Conservation (phyloP, 2,888 invertebrate species). For the Mesopsocus fuscifrons region DNA sequence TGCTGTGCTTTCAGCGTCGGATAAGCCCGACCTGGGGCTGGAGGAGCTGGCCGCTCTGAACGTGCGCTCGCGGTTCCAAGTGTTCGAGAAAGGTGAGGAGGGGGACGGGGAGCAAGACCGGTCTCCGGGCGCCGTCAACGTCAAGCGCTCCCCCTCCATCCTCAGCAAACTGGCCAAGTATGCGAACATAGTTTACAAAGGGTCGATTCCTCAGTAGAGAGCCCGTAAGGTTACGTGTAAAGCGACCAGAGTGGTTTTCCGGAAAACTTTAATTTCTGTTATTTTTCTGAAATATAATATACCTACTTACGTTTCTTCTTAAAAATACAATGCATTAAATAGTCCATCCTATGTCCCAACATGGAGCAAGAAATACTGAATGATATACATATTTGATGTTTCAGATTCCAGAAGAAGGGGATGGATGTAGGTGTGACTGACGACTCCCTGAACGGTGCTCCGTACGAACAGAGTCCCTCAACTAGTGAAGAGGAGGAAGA, state of each 20-base stretch:
- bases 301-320: no score
- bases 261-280: no score
- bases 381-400: slow-evolving; percentile 13
- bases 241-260: no score
- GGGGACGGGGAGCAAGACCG: slow-evolving; percentile 26
- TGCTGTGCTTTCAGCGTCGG: slow-evolving; percentile 40
- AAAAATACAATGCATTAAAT: no score
- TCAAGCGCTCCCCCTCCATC: slow-evolving; percentile 52
- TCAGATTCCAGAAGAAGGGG: slow-evolving; percentile 60
- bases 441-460: slow-evolving; percentile 53
- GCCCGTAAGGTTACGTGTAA: no score
- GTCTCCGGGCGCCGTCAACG: slow-evolving; percentile 31
- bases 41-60: slow-evolving; percentile 64
- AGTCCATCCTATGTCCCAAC: no score
- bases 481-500: slow-evolving; percentile 43
- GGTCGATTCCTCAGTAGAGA: slow-evolving; percentile 10
- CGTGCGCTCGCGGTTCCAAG: slow-evolving; percentile 67
- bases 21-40: slow-evolving; percentile 67
- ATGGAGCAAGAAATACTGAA: no score
- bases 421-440: slow-evolving; percentile 64
- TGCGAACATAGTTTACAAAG: slow-evolving; percentile 21
- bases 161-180: slow-evolving; percentile 64
- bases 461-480: slow-evolving; percentile 47
- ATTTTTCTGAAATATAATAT: no score
- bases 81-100: slow-evolving; percentile 47